Conservation (phyloP, 2,113 vertebrate species). For the Acinonyx jubatus region DNA sequence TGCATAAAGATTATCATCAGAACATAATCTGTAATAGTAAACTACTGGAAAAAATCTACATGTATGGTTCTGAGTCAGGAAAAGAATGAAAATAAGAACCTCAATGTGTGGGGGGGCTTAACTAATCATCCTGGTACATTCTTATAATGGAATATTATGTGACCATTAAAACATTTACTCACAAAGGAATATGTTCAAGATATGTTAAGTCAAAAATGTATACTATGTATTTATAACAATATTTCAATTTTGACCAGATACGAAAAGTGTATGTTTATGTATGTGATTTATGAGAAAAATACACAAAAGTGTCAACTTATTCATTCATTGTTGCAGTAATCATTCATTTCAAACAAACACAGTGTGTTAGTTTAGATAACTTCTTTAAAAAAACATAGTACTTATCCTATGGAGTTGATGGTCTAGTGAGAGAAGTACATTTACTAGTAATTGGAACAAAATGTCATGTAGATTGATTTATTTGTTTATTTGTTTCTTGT, state of each 20-base stretch:
- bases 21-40: neutral
- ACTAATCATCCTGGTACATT: neutral
- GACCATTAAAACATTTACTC: slow-evolving; percentile 10
- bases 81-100: neutral
- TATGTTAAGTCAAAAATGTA: neutral
- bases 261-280: neutral
- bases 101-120: neutral
- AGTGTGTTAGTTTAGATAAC: too few species aligned
- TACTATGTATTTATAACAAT: neutral
- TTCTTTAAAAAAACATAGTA: neutral
- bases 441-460: neutral
- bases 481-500: neutral
- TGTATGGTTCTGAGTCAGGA: neutral
- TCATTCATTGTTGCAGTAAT: neutral
- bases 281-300: neutral
- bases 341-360: slow-evolving; percentile 17
- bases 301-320: neutral
- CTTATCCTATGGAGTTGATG: neutral
- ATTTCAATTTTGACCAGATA: neutral
- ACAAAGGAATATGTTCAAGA: neutral
- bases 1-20: neutral
- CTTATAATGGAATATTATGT: slow-evolving; percentile 20
- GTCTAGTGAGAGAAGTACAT: neutral
- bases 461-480: neutral
- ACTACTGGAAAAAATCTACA: neutral